Evolutionary conservation across 2,888 invertebrate genomes (phyloP), one percentile per base, ranked within the genome.

Genomic region (Gortyna flavago): DNA sequence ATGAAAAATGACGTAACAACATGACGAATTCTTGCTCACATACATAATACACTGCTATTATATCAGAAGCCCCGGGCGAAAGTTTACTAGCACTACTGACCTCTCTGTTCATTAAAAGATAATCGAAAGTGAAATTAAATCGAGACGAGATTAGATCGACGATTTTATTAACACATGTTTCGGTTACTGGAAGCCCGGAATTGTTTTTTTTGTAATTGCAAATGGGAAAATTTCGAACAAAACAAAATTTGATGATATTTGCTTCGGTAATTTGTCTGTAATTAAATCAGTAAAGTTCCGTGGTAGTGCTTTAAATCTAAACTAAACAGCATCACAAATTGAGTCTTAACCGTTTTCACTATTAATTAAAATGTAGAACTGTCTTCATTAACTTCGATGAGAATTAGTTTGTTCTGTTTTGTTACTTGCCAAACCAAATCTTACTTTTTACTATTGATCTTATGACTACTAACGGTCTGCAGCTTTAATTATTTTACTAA

Each of bases 121-220:
- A 94, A 95, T 94, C 93, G 95, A 96, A 96, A 96, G 96, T 95
- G 94, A 96, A 96, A 95, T 95, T 94, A 95, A 95, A 94, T 95
- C 94, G 90, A 90, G 89, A 87, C 80, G 87, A 93, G 92, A 94
- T 95, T 92, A 92, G 90, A 93, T 93, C 92, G 93, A 93, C 82
- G 84, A 90, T 90, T 91, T 90, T 91, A 91, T 93, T 93, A 93
- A 92, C 92, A 93, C 91, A 88, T 91, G 92, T 91, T 90, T 89
- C 88, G 65, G 64, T 74, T 61, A 73, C 67, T 72, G 9, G 61
- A 61, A 67, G 54, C 51, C 57, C 69, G 71, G 57, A 87, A 80
- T 80, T 65, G 72, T 61, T 78, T 81, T 68, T 48, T 35, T 75
- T 77, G 73, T 80, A 74, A 79, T 68, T 80, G 72, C 64, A 29